Evolutionary conservation across 2,888 invertebrate genomes (phyloP).

Genomic region (Biston betularia): DNA sequence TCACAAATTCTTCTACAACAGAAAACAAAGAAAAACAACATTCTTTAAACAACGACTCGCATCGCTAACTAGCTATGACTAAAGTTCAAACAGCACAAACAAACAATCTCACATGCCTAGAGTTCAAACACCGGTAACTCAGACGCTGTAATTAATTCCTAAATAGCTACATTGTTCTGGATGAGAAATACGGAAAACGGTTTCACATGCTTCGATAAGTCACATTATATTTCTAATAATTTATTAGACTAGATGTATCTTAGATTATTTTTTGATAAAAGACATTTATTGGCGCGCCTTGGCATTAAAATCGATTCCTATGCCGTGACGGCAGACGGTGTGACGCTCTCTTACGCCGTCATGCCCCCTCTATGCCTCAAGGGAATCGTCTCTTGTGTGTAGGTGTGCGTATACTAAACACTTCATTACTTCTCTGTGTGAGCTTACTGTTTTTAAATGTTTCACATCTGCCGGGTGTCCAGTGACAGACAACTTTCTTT

Average conservation of each 20-base stretch:
- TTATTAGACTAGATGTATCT: slow-evolving; percentile 31
- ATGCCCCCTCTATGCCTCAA: too few relatives aligned
- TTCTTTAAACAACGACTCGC: slow-evolving; percentile 12
- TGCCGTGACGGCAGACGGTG: too few relatives aligned
- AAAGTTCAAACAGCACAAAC: slow-evolving; percentile 53
- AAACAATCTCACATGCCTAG: slow-evolving; percentile 54
- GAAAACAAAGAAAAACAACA: slow-evolving; percentile 24
- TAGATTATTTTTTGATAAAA: slow-evolving; percentile 31
- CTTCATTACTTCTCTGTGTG: too few relatives aligned
- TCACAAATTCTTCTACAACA: neutral
- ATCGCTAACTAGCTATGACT: slow-evolving; percentile 30
- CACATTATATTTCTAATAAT: slow-evolving; percentile 34
- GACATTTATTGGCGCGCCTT: too few relatives aligned
- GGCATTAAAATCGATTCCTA: too few relatives aligned
- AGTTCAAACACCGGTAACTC: slow-evolving; percentile 57
- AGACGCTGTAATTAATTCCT: slow-evolving; percentile 68
- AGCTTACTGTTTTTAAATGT: too few relatives aligned
- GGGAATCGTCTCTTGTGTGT: too few relatives aligned
- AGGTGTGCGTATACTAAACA: too few relatives aligned
- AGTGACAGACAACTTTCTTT: too few relatives aligned
- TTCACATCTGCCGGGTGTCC: too few relatives aligned
- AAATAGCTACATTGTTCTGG: slow-evolving; percentile 63
- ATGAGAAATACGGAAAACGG: slow-evolving; percentile 45
- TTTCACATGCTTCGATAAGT: slow-evolving; percentile 51
- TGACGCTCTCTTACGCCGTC: too few relatives aligned